These are phyloP conservation scores for Serilophus lunatus DNA, from an alignment of 2,113 vertebrate species.

Conservation along the genomic window DNA sequence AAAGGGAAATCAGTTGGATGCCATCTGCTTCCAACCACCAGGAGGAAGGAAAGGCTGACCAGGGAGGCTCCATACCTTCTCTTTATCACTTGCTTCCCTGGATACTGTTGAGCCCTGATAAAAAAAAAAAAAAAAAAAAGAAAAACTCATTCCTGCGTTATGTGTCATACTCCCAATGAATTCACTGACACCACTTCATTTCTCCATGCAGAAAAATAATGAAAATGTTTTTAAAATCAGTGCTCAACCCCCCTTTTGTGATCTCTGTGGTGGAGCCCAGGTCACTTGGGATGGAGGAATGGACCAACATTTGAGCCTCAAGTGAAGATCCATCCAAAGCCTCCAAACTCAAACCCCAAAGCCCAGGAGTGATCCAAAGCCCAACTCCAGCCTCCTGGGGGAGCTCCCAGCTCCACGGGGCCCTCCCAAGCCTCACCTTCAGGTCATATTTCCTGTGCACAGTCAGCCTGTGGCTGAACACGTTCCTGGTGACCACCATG, in stretches of 20 bases:
- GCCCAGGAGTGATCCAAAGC: background rate
- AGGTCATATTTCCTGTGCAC: slow-evolving; percentile 97
- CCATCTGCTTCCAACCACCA: background rate
- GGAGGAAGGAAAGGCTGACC: background rate
- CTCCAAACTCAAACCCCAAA: background rate
- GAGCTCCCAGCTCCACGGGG: background rate
- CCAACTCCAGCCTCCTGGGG: background rate
- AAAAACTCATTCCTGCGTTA: background rate
- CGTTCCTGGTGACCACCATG: slow-evolving; percentile 95
- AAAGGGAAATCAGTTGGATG: background rate
- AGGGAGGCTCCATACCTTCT: slow-evolving; percentile 79
- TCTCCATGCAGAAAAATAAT: background rate
- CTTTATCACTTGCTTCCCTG: slow-evolving; percentile 94
- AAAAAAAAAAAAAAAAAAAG: background rate
- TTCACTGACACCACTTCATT: background rate
- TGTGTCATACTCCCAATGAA: background rate
- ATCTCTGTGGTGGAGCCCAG: background rate
- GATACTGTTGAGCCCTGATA: slow-evolving; percentile 90
- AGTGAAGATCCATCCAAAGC: background rate
- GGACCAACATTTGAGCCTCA: background rate
- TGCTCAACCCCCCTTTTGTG: background rate
- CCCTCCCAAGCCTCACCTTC: slow-evolving; percentile 76
- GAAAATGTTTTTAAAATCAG: background rate
- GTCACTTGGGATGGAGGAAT: background rate
- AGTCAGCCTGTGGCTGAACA: slow-evolving; percentile 92